phyloP scores from a whole-genome alignment of 2,888 invertebrate genomes.

The Drosophila mayaguana region DNA sequence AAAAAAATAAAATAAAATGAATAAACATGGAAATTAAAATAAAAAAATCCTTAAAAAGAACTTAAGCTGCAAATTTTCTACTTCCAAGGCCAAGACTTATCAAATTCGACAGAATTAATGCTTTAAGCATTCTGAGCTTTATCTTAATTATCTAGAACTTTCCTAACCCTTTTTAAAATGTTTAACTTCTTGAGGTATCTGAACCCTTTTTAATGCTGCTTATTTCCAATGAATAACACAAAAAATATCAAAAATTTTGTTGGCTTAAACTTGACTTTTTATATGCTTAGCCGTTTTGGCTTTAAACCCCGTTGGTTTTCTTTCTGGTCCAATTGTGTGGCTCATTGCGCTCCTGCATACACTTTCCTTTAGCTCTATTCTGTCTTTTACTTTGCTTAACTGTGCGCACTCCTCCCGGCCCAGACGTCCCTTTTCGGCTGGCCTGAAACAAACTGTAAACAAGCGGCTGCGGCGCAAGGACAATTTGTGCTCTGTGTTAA shows the following conservation, averaged over 20 bases:
- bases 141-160: constrained; percentile 3
- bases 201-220: neutral
- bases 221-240: neutral
- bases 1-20: neutral
- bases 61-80: neutral
- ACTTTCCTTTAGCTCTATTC: constrained; percentile 16
- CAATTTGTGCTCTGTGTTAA: constrained; percentile 63
- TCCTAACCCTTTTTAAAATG: neutral
- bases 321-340: constrained; percentile 12
- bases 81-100: neutral
- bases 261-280: constrained; percentile 2
- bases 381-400: constrained; percentile 10
- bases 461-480: constrained; percentile 48
- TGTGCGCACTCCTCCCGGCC: constrained; percentile 5
- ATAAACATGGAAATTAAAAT: neutral
- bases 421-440: constrained; percentile 14
- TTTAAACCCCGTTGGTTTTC: constrained; percentile 11
- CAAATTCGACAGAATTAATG: neutral
- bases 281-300: neutral
- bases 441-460: constrained; percentile 52
- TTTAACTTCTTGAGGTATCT: neutral
- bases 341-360: constrained; percentile 2
- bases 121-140: neutral
- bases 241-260: neutral
- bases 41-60: neutral